phyloP scores from a whole-genome alignment of 2,797 vertebrate genomes.

The Sebastes baramenuke region DNA sequence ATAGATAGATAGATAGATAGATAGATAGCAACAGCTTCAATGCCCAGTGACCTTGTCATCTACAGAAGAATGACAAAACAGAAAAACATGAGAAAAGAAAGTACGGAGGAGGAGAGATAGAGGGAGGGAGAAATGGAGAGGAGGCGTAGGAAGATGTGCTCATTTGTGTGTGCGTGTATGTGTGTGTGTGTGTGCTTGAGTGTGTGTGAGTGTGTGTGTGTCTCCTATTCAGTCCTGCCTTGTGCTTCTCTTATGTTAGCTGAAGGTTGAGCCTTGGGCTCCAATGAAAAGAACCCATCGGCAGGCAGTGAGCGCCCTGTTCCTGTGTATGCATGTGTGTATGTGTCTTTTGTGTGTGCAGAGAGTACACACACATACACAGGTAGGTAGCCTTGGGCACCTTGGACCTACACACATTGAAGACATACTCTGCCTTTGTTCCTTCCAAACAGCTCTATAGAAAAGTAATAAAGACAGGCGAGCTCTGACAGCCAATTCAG shows the following conservation, averaged over 20 bases:
- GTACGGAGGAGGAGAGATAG: slow-evolving; percentile 2
- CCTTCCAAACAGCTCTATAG: slow-evolving; percentile 72
- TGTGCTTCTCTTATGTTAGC: slow-evolving; percentile 78
- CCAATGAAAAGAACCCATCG: slow-evolving; percentile 75
- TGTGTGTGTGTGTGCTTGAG: neutral
- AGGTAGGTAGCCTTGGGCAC: slow-evolving; percentile 70
- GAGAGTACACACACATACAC: neutral
- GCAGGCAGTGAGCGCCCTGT: slow-evolving; percentile 65
- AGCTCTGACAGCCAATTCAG: slow-evolving; percentile 60
- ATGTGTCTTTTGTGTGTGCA: neutral
- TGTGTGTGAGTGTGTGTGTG: slow-evolving; percentile 33
- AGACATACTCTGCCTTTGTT: slow-evolving; percentile 71
- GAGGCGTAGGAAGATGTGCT: slow-evolving; percentile 46
- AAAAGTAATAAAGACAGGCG: slow-evolving; percentile 76
- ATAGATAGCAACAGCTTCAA: neutral
- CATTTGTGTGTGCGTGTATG: slow-evolving; percentile 17
- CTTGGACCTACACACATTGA: slow-evolving; percentile 66
- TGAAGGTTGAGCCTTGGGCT: slow-evolving; percentile 80
- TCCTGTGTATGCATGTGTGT: slow-evolving; percentile 22
- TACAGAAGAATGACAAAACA: slow-evolving; percentile 18
- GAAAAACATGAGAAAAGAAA: slow-evolving; percentile 28
- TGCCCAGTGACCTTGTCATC: neutral
- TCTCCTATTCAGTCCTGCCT: slow-evolving; percentile 64
- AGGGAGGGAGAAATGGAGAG: slow-evolving; percentile 10
- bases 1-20: slow-evolving; percentile 14